A percentile compares a stretch with the other conserved stretches of the same genome.
Conservation (phyloP, 2,888 invertebrate species). For the Busseola fusca region DNA sequence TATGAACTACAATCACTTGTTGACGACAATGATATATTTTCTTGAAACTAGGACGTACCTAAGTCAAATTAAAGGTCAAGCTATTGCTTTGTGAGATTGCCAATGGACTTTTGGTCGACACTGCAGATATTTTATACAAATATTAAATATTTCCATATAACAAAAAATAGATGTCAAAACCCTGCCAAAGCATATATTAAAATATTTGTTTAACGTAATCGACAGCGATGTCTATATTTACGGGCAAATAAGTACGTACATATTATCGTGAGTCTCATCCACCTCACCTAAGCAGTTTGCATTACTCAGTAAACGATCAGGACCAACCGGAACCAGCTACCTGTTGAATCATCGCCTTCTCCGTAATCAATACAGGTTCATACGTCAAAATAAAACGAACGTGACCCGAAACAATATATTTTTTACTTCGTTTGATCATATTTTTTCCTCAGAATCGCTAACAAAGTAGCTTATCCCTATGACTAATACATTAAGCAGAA, state of each 20-base stretch:
- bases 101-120: too few relatives aligned
- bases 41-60: too few relatives aligned
- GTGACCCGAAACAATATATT: constrained; percentile 26
- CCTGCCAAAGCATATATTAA: constrained; percentile 15
- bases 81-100: too few relatives aligned
- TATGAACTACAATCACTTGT: too few relatives aligned
- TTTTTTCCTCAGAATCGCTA: constrained; percentile 20
- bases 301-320: constrained; percentile 63
- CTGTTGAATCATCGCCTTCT: constrained; percentile 59
- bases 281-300: constrained; percentile 62
- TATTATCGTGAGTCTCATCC: constrained; percentile 58
- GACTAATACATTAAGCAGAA: constrained; percentile 30
- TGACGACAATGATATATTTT: too few relatives aligned
- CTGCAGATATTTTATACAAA: background rate
- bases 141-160: constrained; percentile 23
- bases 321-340: constrained; percentile 64
- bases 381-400: constrained; percentile 43
- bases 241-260: constrained; percentile 49
- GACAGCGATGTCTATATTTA: constrained; percentile 33
- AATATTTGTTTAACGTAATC: constrained; percentile 42
- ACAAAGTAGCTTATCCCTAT: constrained; percentile 12
- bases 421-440: constrained; percentile 19
- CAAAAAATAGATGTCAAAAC: constrained; percentile 16
- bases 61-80: too few relatives aligned
- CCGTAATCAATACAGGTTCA: constrained; percentile 50